Conservation (phyloP, 2,888 invertebrate genomes). For the Minunthozetes semirufus region DNA sequence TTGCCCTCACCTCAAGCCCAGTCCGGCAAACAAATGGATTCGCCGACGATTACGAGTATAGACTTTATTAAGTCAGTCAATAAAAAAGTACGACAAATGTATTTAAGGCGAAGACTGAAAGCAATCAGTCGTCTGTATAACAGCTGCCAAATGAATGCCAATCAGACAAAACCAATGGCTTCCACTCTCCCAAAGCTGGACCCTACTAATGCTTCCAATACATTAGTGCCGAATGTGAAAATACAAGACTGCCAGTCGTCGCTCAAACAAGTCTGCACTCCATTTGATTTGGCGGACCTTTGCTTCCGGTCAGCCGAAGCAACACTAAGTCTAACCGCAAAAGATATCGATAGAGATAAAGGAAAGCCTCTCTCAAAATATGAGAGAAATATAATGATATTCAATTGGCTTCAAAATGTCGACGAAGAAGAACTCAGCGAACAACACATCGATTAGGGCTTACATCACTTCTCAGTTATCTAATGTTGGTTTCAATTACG, state of each 20-base stretch:
- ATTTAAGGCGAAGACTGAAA: slow-evolving; percentile 66
- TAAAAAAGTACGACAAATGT: slow-evolving; percentile 74
- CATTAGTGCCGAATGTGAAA: neutral
- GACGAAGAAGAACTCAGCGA: slow-evolving; percentile 54
- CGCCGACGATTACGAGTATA: slow-evolving; percentile 48
- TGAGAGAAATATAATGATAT: slow-evolving; percentile 90
- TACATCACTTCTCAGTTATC: neutral
- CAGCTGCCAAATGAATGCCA: slow-evolving; percentile 64
- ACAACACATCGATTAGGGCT: neutral
- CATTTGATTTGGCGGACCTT: slow-evolving; percentile 11
- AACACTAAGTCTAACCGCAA: slow-evolving; percentile 56
- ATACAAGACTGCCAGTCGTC: neutral
- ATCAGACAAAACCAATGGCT: slow-evolving; percentile 37
- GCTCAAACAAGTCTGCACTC: neutral
- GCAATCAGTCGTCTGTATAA: slow-evolving; percentile 72
- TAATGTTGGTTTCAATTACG: too few relatives aligned
- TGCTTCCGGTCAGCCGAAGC: neutral
- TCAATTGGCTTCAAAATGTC: slow-evolving; percentile 83
- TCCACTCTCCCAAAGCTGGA: neutral
- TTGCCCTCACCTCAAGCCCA: slow-evolving; percentile 68
- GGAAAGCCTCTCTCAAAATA: slow-evolving; percentile 79
- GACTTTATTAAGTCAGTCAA: slow-evolving; percentile 69
- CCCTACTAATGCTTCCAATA: neutral
- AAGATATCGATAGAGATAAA: slow-evolving; percentile 70
- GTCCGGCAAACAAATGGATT: slow-evolving; percentile 36